Evolutionary conservation across 2,113 vertebrate species (phyloP), one percentile per base, ranked within the genome.

Genomic region (Boleophthalmus pectinirostris): DNA sequence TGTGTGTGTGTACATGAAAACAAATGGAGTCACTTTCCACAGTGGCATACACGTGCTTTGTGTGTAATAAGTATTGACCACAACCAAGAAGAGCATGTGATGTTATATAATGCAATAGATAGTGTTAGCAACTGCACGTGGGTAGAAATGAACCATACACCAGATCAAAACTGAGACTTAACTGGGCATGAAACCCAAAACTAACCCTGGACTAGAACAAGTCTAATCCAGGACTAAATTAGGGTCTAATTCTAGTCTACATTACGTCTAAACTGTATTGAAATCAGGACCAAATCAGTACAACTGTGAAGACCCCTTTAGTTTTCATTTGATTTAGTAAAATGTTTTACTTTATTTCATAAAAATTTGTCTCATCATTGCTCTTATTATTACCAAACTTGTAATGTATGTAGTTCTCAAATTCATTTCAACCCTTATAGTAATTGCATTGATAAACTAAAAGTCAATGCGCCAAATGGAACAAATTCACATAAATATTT

Each of bases 21-120:
- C 61, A 64, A 38, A 29, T 35, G 61, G 33, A 38, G 29, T 64
- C 61, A 43, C 61, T 64, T 43, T 38, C 33, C 51, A 23, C 65
- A 21, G 58, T 14, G 70, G 47, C 68, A 11, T 18, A 1, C 29
- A 3, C 46, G 25, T 20, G 45, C 16, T 2, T 21, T 78, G 79
- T 85, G 75, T 43, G 72, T 80, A 45, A 78, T 67, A 23, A 69
- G 24, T 72, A 88, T 86, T 10, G 67, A 85, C 71, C 25, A 33
- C 64, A 75, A 72, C 70, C 47, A 77, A 54, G 4, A 3, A 64
- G 60, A 8, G 64, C 85, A 78, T 72, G 88, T 88, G 79, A 86
- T 25, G 5, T 88, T 85, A 86, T 84, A 53, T 86, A 89, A 90
- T 67, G 72, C 21, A 1, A 2, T 6, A 16, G n/a, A 20, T 14